phyloP scores from a whole-genome alignment of 2,888 invertebrate genomes.

The Catocala nupta region DNA sequence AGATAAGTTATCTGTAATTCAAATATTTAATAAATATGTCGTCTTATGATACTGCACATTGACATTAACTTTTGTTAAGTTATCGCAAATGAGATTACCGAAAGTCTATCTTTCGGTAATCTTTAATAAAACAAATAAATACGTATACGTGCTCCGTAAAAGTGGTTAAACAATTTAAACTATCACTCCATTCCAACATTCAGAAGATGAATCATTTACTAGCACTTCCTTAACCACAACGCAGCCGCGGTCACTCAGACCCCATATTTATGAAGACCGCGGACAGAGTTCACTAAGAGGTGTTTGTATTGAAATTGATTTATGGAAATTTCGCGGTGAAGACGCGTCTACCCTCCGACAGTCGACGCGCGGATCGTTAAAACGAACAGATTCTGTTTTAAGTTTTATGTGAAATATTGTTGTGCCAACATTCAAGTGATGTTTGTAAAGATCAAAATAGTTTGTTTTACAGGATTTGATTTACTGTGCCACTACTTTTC shows the following conservation, averaged over 20 bases:
- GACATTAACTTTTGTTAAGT: too few relatives aligned
- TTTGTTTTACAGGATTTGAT: slow-evolving; percentile 4
- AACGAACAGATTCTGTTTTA: slow-evolving; percentile 67
- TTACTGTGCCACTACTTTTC: slow-evolving; percentile 2
- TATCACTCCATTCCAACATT: too few relatives aligned
- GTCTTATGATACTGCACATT: too few relatives aligned
- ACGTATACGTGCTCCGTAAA: too few relatives aligned
- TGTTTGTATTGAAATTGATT: slow-evolving; percentile 87
- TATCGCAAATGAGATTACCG: too few relatives aligned
- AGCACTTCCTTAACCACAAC: neutral
- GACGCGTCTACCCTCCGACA: slow-evolving; percentile 69
- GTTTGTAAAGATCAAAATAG: neutral
- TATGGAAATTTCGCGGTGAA: slow-evolving; percentile 82
- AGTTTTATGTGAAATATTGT: slow-evolving; percentile 40
- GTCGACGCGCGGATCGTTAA: slow-evolving; percentile 68
- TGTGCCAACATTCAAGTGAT: slow-evolving; percentile 18
- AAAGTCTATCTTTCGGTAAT: too few relatives aligned
- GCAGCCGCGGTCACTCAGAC: slow-evolving; percentile 46
- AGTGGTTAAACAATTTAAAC: neutral
- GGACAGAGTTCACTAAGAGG: slow-evolving; percentile 85
- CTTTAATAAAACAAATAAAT: too few relatives aligned
- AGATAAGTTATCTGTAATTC: too few relatives aligned
- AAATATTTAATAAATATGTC: too few relatives aligned
- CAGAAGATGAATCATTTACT: neutral
- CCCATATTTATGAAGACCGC: slow-evolving; percentile 63